Conservation (phyloP, 92 coral and sea anemone species). For the Phymanthus crucifer region DNA sequence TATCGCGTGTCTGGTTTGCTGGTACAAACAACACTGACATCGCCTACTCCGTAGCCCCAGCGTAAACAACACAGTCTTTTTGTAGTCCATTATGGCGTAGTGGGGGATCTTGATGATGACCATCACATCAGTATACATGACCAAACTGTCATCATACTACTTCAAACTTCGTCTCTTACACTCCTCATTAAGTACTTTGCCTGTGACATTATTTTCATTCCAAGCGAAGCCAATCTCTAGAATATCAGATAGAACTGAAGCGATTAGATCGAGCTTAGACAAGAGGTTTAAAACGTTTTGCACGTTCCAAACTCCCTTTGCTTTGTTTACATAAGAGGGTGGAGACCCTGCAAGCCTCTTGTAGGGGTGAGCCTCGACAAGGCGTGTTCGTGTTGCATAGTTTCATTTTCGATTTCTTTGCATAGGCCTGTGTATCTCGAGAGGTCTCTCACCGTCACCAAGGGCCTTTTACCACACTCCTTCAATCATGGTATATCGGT, state of each 20-base stretch:
- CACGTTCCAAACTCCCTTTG: slow-evolving; percentile 10
- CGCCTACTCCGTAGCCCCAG: not conserved
- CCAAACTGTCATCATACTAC: not conserved
- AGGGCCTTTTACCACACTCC: not conserved
- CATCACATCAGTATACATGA: not conserved
- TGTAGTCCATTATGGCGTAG: slow-evolving; percentile 6
- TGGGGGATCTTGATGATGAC: not conserved
- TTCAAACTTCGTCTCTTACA: not conserved
- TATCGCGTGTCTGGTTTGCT: not conserved
- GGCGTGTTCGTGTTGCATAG: not conserved
- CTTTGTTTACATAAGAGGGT: not conserved
- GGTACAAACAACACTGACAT: not conserved
- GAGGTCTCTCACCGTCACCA: not conserved
- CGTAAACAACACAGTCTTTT: not conserved
- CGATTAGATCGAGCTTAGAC: slow-evolving; percentile 3
- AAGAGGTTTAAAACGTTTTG: not conserved
- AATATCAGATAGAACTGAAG: not conserved
- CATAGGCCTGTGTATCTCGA: not conserved
- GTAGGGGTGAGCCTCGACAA: not conserved
- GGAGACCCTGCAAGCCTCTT: not conserved
- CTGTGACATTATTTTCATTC: not conserved
- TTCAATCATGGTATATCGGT: not conserved
- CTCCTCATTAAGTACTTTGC: not conserved
- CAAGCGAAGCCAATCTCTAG: slow-evolving; percentile 2
- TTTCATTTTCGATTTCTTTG: not conserved